Conservation (phyloP, 2,797 vertebrate species). For the Paramormyrops hopkinsi region DNA sequence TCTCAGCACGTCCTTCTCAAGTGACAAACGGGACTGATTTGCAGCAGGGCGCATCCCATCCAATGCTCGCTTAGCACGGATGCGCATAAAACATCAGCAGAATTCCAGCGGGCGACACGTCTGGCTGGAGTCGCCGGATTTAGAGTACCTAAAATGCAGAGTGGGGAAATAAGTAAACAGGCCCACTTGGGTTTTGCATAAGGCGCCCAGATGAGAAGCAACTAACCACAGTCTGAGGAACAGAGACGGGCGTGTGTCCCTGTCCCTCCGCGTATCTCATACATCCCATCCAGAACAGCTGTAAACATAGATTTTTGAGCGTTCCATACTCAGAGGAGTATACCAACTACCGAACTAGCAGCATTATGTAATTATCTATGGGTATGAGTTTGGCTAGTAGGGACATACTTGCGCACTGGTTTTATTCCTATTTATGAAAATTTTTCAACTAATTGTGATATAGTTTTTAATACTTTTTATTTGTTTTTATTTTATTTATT, state of each 20-base stretch:
- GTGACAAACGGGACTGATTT: constrained; percentile 73
- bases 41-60: constrained; percentile 53
- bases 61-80: constrained; percentile 59
- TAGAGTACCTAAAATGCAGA: constrained; percentile 27
- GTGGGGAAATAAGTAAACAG: constrained; percentile 17
- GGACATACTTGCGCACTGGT: constrained; percentile 45
- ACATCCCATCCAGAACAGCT: constrained; percentile 56
- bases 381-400: constrained; percentile 51
- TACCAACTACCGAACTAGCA: constrained; percentile 45
- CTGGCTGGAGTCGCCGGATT: constrained; percentile 52
- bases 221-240: constrained; percentile 60
- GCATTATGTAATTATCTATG: constrained; percentile 51
- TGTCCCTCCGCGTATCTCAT: constrained; percentile 60
- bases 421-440: constrained; percentile 38
- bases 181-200: constrained; percentile 50
- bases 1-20: constrained; percentile 59
- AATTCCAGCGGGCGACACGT: constrained; percentile 53
- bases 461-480: not conserved
- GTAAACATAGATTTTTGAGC: constrained; percentile 63
- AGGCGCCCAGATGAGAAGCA: constrained; percentile 65
- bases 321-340: constrained; percentile 46
- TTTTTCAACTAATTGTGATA: constrained; percentile 23
- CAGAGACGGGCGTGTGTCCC: constrained; percentile 57
- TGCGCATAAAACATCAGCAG: constrained; percentile 59
- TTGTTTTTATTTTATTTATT: constrained; percentile 1